These are phyloP conservation scores for Aphodius sticticus DNA, from an alignment of 2,888 invertebrate species.

Conservation along the genomic window DNA sequence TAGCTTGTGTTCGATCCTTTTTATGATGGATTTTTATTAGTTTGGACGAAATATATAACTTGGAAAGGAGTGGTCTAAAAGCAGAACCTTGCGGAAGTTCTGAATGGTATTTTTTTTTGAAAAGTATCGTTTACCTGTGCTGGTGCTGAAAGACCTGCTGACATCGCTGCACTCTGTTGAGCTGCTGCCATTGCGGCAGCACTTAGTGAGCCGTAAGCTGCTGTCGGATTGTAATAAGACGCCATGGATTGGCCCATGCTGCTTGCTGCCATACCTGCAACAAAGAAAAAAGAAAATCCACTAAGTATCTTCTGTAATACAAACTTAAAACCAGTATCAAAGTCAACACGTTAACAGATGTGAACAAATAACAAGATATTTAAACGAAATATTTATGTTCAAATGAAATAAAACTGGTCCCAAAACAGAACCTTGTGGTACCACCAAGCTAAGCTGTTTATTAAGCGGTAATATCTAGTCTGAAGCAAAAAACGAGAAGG, in stretches of 20 bases:
- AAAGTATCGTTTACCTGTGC: slow-evolving; percentile 65
- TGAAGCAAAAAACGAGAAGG: too few relatives aligned
- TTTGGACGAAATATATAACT: too few relatives aligned
- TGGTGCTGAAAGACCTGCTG: slow-evolving; percentile 74
- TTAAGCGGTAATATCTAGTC: too few relatives aligned
- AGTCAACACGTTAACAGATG: background rate
- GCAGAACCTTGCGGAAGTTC: too few relatives aligned
- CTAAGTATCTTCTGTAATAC: slow-evolving; percentile 14
- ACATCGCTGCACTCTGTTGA: slow-evolving; percentile 76
- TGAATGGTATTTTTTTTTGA: too few relatives aligned
- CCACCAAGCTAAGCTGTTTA: too few relatives aligned
- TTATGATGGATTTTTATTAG: too few relatives aligned
- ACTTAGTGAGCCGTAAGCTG: slow-evolving; percentile 76
- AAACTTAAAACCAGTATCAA: background rate
- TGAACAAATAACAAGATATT: background rate
- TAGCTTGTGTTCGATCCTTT: too few relatives aligned
- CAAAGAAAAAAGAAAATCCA: slow-evolving; percentile 22
- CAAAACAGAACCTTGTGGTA: too few relatives aligned
- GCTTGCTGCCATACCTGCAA: slow-evolving; percentile 72
- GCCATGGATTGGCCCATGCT: slow-evolving; percentile 77
- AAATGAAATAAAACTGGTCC: too few relatives aligned
- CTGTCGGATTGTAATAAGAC: slow-evolving; percentile 72
- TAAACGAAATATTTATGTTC: too few relatives aligned
- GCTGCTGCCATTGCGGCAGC: slow-evolving; percentile 78
- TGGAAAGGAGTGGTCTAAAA: too few relatives aligned